Percentiles rank a stretch among this genome's conserved stretches.
Evolutionary conservation across 2,888 invertebrate genomes (phyloP).

Genomic region (Neuroscelio doddi): DNA sequence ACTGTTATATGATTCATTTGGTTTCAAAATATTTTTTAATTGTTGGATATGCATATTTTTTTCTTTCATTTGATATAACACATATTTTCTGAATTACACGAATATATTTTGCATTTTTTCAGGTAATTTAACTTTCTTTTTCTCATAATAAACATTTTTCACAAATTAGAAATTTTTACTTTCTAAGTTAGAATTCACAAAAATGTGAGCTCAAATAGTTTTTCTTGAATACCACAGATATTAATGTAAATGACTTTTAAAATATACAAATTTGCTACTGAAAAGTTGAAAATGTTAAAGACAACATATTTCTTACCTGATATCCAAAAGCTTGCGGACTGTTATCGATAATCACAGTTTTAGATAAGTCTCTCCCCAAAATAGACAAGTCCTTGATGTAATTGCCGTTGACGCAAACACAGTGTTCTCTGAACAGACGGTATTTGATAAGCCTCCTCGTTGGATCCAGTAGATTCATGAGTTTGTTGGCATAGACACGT

Average conservation of each 20-base stretch:
- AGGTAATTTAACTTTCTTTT: no score
- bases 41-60: no score
- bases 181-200: not conserved
- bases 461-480: conserved; percentile 93
- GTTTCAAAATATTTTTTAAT: no score
- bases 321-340: conserved; percentile 95
- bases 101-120: no score
- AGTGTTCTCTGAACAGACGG: conserved; percentile 95
- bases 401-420: conserved; percentile 95
- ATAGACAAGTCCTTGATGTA: conserved; percentile 97
- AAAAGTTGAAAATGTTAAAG: not conserved
- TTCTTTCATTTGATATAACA: no score
- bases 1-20: no score
- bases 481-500: conserved; percentile 93
- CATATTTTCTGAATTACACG: no score
- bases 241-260: no score
- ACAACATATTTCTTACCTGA: conserved; percentile 80
- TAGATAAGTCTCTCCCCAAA: conserved; percentile 91
- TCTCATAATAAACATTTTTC: no score
- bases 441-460: conserved; percentile 91
- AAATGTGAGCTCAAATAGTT: no score
- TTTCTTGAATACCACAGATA: no score
- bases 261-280: no score
- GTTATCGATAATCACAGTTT: conserved; percentile 90
- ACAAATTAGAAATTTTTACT: not conserved